A percentile compares a stretch with the other conserved stretches of the same genome.
These are phyloP conservation scores for Neria commutata DNA, from an alignment of 2,888 invertebrate genomes.

Conservation along the genomic window DNA sequence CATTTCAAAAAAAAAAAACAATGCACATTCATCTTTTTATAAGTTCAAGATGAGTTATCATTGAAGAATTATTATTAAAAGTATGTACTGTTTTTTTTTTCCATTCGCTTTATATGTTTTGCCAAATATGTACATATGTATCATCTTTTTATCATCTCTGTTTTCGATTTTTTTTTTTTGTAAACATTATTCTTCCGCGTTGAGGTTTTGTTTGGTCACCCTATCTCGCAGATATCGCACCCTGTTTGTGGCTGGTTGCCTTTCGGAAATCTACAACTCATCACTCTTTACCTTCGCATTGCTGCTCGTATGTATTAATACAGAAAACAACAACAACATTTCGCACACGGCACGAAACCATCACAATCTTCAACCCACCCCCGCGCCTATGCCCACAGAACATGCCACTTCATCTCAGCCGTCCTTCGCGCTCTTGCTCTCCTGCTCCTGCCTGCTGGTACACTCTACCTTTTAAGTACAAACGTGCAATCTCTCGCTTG, in stretches of 20 bases:
- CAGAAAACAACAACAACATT: slow-evolving; percentile 22
- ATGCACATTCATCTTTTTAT: no score
- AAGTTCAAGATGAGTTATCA: no score
- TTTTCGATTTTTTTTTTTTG: not conserved
- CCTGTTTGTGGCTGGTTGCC: no score
- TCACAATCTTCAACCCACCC: slow-evolving; percentile 15
- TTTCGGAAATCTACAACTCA: not conserved
- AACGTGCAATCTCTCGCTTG: no score
- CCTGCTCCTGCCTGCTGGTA: slow-evolving; percentile 14
- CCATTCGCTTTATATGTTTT: no score
- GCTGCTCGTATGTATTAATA: no score
- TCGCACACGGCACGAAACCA: slow-evolving; percentile 37
- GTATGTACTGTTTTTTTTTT: no score
- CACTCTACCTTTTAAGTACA: slow-evolving; percentile 3
- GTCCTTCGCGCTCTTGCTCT: not conserved
- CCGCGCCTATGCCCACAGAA: slow-evolving; percentile 17
- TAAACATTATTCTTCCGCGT: no score
- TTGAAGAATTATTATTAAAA: no score
- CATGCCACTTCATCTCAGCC: slow-evolving; percentile 2
- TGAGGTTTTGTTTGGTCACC: no score
- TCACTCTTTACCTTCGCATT: not conserved
- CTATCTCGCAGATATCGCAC: no score
- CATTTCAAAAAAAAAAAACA: no score
- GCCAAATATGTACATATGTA: not conserved
- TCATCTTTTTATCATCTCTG: not conserved